Evolutionary conservation across 2,888 invertebrate species (phyloP), one percentile per base, ranked within the genome.

Genomic region (Augochlorella aurata): DNA sequence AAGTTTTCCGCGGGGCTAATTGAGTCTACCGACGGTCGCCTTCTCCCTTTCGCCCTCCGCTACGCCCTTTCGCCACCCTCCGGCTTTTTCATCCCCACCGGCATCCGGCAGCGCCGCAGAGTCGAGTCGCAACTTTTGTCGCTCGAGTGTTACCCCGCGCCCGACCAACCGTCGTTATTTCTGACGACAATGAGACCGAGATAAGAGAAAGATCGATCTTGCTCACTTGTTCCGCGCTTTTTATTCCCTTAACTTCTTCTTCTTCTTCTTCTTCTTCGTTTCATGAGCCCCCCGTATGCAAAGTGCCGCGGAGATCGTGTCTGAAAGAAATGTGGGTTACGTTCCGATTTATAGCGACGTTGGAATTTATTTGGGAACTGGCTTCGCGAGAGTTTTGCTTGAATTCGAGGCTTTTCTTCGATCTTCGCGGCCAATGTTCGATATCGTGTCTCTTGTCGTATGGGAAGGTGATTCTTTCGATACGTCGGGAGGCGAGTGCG

Each of bases 1-100:
- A 91, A 89, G 88, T 90, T 90, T 89, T 89, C 88, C 86, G 79
- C 85, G 81, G 85, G 81, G 88, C 87, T 91, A 90, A 91, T 91
- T 91, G 90, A 90, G 90, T 91, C 90, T 85, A 81, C 81, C 61
- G 63, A 67, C 80, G 73, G 63, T 71, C 50, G 58, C 63, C 72
- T 50, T 45, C 8, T 12, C 14, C 4, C 14, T 14, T 5, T 3
- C 38, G 38, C 18, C 63, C 16, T 18, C 12, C 29, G 38, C 29
- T 79, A 71, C 73, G 52, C 77, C 71, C 78, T 68, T 77, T 21
- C 45, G 16, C 71, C 44, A 16, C 29, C 52, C 38, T 12, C 21
- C 38, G 21, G 47, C 54, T 50, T 66, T 50, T 65, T 69, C 79
- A 21, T 14, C 74, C 58, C 67, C 52, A 16, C 38, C 49, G 45